phyloP scores from a whole-genome alignment of 2,797 vertebrate genomes.

The Hemibagrus guttatus region DNA sequence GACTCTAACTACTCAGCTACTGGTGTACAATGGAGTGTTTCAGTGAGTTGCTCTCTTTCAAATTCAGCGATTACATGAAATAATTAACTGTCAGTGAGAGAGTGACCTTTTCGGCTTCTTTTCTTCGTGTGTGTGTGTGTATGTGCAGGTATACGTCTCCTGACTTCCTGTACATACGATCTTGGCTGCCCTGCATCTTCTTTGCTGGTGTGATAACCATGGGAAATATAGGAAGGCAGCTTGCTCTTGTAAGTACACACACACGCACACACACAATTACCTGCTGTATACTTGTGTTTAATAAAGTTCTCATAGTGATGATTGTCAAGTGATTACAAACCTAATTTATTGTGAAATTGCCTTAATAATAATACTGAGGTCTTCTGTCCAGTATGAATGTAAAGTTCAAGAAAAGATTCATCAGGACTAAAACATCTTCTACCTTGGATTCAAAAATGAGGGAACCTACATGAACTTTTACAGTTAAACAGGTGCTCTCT shows the following conservation, averaged over 20 bases:
- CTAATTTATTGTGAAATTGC: not conserved
- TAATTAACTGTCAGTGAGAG: not conserved
- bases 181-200: conserved; percentile 96
- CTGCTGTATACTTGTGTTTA: not conserved
- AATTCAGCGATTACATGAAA: not conserved
- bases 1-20: conserved; percentile 88
- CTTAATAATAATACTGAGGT: not conserved
- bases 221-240: conserved; percentile 94
- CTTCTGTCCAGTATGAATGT: conserved; percentile 85
- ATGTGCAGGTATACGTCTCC: conserved; percentile 87
- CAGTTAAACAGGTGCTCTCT: not conserved
- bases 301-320: not conserved
- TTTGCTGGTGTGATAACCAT: conserved; percentile 97
- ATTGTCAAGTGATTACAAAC: not conserved
- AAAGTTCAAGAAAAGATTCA: conserved; percentile 91
- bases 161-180: conserved; percentile 94
- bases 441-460: conserved; percentile 14
- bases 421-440: conserved; percentile 78
- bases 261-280: not conserved
- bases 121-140: conserved; percentile 16
- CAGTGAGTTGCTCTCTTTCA: conserved; percentile 78
- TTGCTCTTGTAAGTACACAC: conserved; percentile 85
- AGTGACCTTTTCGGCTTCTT: not conserved
- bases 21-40: conserved; percentile 94
- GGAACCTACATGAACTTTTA: not conserved